Base-by-base conservation (phyloP, 2,797 vertebrate genomes). In the Megaceryle alcyon region DNA sequence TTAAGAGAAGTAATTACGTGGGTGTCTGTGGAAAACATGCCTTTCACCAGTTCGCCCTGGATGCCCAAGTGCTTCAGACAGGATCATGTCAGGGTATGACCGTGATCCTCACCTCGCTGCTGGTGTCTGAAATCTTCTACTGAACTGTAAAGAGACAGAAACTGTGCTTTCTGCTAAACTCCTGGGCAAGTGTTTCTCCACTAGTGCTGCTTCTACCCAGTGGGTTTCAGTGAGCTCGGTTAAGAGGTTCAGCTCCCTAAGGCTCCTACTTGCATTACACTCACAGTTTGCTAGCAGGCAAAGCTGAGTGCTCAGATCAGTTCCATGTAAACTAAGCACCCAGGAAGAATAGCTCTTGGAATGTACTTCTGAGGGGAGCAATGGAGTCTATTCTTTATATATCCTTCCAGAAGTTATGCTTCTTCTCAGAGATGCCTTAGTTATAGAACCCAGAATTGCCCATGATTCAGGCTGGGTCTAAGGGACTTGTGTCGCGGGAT, bases 1-100 rank as follows among this genome's bases (percentile, higher is more conserved):
- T 43, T 5, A 31, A 44, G 46, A 37, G 28, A 39, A 41, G 14
- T 26, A 85, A 43, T 72, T 21, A 29, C 0, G 0, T 41, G 59
- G 14, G 15, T 82, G 29, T 28, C 56, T 61, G 18, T 72, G 49
- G 33, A 72, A 90, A 88, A 56, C 25, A 6, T 5, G 6, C 51
- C 33, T 70, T 89, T 15, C 37, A 9, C 12, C 2, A 0, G 20
- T 35, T 82, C 60, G 19, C 61, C 31, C 43, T 73, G n/a, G 48
- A 28, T 63, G 35, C 48, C 35, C 39, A 46, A 19, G 71, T 41
- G 11, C 29, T 63, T 68, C 48, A 48, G 23, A 37, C 0, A 1
- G 31, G 10, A 56, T 82, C 70, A 14, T 49, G 73, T 82, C 71
- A 59, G 26, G 61, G 35, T 35, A 26, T 2, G 1, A 8, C 20